Conservation (phyloP, 2,888 invertebrate species). For the Chouioia cunea region DNA sequence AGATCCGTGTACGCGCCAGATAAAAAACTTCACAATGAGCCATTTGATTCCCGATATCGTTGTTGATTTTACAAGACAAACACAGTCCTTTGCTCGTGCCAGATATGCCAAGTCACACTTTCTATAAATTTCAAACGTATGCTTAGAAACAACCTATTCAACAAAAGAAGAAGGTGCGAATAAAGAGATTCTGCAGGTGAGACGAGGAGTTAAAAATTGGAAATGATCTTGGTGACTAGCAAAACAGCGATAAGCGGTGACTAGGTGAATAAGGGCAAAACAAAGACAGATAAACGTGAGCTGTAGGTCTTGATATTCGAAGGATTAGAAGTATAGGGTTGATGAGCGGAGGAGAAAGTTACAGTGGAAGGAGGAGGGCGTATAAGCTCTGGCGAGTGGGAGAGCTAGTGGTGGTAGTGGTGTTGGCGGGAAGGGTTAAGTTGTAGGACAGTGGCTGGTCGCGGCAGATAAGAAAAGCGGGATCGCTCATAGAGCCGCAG, state of each 20-base stretch:
- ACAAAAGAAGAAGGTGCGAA: too few relatives aligned
- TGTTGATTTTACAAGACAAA: too few relatives aligned
- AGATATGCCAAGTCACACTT: too few relatives aligned
- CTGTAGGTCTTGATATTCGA: slow-evolving; percentile 21
- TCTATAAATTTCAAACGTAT: too few relatives aligned
- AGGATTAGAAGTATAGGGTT: slow-evolving; percentile 39
- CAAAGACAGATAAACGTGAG: neutral
- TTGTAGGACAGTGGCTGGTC: slow-evolving; percentile 65
- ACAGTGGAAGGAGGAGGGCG: neutral
- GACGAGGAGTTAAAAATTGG: too few relatives aligned
- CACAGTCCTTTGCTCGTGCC: too few relatives aligned
- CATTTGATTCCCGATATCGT: too few relatives aligned
- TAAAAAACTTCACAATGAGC: too few relatives aligned
- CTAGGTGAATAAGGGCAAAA: slow-evolving; percentile 17
- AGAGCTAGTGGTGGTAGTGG: slow-evolving; percentile 7
- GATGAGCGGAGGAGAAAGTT: slow-evolving; percentile 11
- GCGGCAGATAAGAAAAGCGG: slow-evolving; percentile 63
- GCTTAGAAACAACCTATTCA: too few relatives aligned
- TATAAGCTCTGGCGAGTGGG: slow-evolving; percentile 16
- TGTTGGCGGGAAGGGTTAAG: slow-evolving; percentile 62
- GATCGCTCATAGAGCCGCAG: slow-evolving; percentile 60
- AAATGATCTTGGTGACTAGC: too few relatives aligned
- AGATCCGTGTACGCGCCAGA: too few relatives aligned
- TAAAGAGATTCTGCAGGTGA: too few relatives aligned
- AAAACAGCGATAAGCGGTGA: slow-evolving; percentile 4